A percentile compares a stretch with the other conserved stretches of the same genome.
Evolutionary conservation across 1,140 invertebrate species (phyloP).

Genomic region (Anagrus nilaparvatae): DNA sequence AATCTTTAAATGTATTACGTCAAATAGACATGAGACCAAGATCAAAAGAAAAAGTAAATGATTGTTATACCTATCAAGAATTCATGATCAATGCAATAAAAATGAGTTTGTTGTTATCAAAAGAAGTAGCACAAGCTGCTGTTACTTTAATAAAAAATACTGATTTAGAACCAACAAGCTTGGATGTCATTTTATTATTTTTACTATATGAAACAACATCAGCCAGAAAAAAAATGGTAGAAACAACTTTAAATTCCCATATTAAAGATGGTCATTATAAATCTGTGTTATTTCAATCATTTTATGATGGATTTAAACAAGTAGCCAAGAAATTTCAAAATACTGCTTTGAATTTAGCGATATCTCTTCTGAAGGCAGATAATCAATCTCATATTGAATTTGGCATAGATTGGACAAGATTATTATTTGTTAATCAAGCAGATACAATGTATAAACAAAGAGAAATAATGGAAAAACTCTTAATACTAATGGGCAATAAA

Average conservation of each 20-base stretch:
- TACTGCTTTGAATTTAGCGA: conserved; percentile 25
- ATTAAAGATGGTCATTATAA: conserved; percentile 33
- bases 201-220: conserved; percentile 21
- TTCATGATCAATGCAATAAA: conserved; percentile 28
- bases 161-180: conserved; percentile 25
- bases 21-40: conserved; percentile 30
- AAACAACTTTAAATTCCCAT: conserved; percentile 27
- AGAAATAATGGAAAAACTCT: conserved; percentile 31
- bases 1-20: conserved; percentile 27
- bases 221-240: conserved; percentile 26
- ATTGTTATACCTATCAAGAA: conserved; percentile 31
- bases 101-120: conserved; percentile 25
- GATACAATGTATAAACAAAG: conserved; percentile 29
- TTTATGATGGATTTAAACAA: conserved; percentile 28
- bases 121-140: conserved; percentile 23
- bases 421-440: conserved; percentile 30
- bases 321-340: conserved; percentile 28
- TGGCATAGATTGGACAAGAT: conserved; percentile 32
- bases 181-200: conserved; percentile 33
- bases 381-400: conserved; percentile 30
- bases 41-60: conserved; percentile 23
- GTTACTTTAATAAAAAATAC: conserved; percentile 23
- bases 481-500: conserved; percentile 32
- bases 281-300: conserved; percentile 20
- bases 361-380: conserved; percentile 29